A percentile compares a stretch with the other conserved stretches of the same genome.
Conservation (phyloP, 2,113 vertebrate species). For the Tringa solitaria region DNA sequence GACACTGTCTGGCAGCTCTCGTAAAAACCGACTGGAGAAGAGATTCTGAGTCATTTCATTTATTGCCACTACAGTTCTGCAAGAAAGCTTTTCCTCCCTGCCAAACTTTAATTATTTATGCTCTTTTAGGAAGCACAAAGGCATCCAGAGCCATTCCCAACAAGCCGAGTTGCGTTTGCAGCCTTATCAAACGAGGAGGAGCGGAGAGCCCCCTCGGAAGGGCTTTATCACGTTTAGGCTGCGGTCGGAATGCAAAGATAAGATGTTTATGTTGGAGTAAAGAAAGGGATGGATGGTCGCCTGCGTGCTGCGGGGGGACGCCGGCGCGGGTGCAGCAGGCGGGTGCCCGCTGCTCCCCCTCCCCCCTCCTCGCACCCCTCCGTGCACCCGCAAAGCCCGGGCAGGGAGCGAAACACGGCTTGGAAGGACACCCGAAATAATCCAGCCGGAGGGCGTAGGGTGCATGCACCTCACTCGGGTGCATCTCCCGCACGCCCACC, state of each 20-base stretch:
- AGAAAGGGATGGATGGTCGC: neutral
- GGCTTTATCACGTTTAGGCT: slow-evolving; percentile 41
- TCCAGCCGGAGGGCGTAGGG: neutral
- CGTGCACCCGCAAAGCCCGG: neutral
- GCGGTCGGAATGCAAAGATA: slow-evolving; percentile 33
- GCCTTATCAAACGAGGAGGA: slow-evolving; percentile 53
- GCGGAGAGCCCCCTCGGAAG: neutral
- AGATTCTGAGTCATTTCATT: slow-evolving; percentile 87
- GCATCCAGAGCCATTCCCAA: slow-evolving; percentile 71
- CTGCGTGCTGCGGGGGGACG: neutral
- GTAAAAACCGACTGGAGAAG: slow-evolving; percentile 86
- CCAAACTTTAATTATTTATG: slow-evolving; percentile 87
- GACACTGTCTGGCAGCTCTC: slow-evolving; percentile 85
- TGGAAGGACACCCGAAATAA: neutral
- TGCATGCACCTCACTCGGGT: neutral
- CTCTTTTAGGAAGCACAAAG: slow-evolving; percentile 80
- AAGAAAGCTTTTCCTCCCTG: slow-evolving; percentile 83
- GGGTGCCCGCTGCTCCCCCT: neutral
- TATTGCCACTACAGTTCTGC: slow-evolving; percentile 86
- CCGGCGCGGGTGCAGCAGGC: neutral
- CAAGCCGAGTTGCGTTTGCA: slow-evolving; percentile 46
- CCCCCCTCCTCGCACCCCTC: neutral
- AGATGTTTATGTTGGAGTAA: slow-evolving; percentile 39
- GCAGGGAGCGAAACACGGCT: neutral
- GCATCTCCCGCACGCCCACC: neutral